A percentile compares a stretch with the other conserved stretches of the same genome.
These are phyloP conservation scores for Diplodus sargus DNA, from an alignment of 2,797 vertebrate genomes.

Conservation along the genomic window DNA sequence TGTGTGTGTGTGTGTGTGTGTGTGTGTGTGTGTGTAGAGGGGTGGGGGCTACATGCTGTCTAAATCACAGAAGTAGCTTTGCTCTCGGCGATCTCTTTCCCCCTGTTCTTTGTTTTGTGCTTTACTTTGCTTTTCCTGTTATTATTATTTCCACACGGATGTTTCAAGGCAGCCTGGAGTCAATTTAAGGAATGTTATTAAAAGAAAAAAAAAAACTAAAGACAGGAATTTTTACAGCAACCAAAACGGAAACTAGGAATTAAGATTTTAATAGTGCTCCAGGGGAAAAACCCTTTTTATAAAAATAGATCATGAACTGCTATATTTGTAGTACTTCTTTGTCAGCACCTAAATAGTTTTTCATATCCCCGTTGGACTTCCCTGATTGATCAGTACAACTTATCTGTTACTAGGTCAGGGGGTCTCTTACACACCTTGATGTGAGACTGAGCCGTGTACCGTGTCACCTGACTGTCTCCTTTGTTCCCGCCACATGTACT, in stretches of 20 bases:
- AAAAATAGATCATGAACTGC: neutral
- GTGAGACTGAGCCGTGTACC: too few relatives aligned
- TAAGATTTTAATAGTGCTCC: slow-evolving; percentile 25
- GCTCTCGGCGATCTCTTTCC: slow-evolving; percentile 49
- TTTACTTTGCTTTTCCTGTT: slow-evolving; percentile 63
- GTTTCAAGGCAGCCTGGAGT: slow-evolving; percentile 59
- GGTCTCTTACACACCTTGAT: too few relatives aligned
- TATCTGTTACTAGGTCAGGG: too few relatives aligned
- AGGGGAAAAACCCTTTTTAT: neutral
- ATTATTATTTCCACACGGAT: slow-evolving; percentile 68
- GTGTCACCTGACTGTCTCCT: too few relatives aligned
- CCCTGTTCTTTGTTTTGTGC: slow-evolving; percentile 46
- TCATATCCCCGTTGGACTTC: neutral
- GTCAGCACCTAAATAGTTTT: neutral
- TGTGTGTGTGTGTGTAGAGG: neutral
- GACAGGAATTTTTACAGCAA: slow-evolving; percentile 41
- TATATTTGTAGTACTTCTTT: neutral
- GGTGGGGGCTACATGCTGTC: slow-evolving; percentile 6
- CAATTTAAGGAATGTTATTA: slow-evolving; percentile 47
- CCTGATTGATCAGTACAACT: neutral
- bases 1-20: slow-evolving; percentile 2
- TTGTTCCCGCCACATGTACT: too few relatives aligned
- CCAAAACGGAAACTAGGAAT: slow-evolving; percentile 29
- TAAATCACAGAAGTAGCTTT: slow-evolving; percentile 45
- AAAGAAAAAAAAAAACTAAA: neutral